Evolutionary conservation across 2,888 invertebrate genomes (phyloP).

Genomic region (Macrophya annulata): DNA sequence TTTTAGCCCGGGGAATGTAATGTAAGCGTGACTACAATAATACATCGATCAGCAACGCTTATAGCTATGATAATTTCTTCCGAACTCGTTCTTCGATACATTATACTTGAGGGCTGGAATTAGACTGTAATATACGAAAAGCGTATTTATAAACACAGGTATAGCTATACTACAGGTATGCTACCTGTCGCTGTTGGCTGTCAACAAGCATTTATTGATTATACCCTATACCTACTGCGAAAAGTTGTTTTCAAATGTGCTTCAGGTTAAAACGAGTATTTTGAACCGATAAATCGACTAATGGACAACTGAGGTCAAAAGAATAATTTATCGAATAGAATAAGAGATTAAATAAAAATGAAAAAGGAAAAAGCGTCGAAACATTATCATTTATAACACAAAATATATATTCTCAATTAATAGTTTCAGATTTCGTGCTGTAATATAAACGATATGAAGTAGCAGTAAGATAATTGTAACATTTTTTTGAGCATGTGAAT

Average conservation of each 20-base stretch:
- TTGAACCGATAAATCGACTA: not conserved
- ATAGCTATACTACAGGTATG: not conserved
- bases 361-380: not conserved
- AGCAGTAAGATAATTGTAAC: not conserved
- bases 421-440: no score
- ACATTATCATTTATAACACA: not conserved
- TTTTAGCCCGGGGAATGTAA: not conserved
- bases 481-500: not conserved
- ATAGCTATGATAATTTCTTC: not conserved
- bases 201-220: conserved; percentile 8
- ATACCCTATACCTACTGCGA: not conserved
- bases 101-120: not conserved
- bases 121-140: conserved; percentile 3
- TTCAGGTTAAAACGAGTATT: not conserved
- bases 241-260: not conserved
- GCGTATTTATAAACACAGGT: not conserved
- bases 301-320: not conserved
- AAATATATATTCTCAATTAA: not conserved
- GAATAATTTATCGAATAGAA: not conserved
- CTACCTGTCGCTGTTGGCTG: not conserved
- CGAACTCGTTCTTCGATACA: not conserved
- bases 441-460: not conserved
- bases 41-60: not conserved
- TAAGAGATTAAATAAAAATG: conserved; percentile 9
- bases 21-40: not conserved